Base-by-base conservation (phyloP, 2,888 invertebrate species). In the Papilio protenor region DNA sequence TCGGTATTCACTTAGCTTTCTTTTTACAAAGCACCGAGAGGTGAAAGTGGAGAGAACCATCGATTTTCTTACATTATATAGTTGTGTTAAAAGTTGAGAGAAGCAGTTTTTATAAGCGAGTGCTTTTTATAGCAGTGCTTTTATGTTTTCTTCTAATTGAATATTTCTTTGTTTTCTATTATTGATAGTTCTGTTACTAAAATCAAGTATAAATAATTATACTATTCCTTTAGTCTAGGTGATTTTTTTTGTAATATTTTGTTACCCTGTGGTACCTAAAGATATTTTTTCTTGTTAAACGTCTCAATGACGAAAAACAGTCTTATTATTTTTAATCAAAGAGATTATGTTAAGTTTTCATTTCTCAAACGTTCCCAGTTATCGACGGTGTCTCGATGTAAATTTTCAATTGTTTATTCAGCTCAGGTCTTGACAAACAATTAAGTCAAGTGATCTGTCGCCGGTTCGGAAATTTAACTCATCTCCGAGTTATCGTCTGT, bases 391-490 rank as follows among this genome's bases (percentile, higher is more conserved):
- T 57, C n/a, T 23, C 69, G 61, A 74, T 70, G 47, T 77, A 57
- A 78, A 64, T 75, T 45, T 21, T n/a, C 57, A 18, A 75, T 75
- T 64, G 78, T 72, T 66, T 78, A 78, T 64, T 72, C 75, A 72
- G 16, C 10, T 64, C 55, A 64, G 75, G 75, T 75, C 66, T 57
- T 61, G 69, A 69, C 64, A 75, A 75, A 78, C 76, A 78, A 76
- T 76, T 69, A 78, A 73, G 57, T 57, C 18, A 73, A 73, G 76
- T 76, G 76, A 76, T 78, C 72, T 78, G 64, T 72, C 64, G 47
- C 64, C 75, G 78, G 64, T 75, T 75, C 75, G 75, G 75, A 78
- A 75, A 75, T 75, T 64, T 27, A 52, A 40, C 75, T 66, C 75
- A 72, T 72, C 78, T 72, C 75, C 75, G 61, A 23, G 21, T 59